A percentile compares a stretch with the other conserved stretches of the same genome.
Conservation (phyloP, 2,888 invertebrate genomes). For the Bhutanitis thaidina region DNA sequence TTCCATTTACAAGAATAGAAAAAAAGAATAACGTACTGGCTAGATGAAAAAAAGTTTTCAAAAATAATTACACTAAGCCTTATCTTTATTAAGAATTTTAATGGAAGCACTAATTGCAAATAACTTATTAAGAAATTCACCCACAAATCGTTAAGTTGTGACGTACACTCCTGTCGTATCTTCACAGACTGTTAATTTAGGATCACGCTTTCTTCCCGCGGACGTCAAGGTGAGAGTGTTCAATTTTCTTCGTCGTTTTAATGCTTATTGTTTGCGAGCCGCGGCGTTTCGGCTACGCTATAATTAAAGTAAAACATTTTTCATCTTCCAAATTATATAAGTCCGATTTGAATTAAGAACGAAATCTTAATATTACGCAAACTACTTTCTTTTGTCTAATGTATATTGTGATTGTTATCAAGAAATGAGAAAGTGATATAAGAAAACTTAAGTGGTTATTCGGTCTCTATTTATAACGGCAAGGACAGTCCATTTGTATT, state of each 20-base stretch:
- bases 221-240: constrained; percentile 12
- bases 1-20: too few species aligned
- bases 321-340: not conserved
- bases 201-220: constrained; percentile 65
- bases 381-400: not conserved
- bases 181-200: constrained; percentile 67
- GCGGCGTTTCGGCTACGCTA: not conserved
- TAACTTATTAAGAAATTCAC: constrained; percentile 16
- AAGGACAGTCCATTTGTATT: too few species aligned
- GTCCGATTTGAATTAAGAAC: not conserved
- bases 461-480: too few species aligned
- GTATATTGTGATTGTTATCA: constrained; percentile 2
- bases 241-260: constrained; percentile 7
- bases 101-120: constrained; percentile 7
- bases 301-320: constrained; percentile 4
- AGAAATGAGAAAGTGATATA: not conserved
- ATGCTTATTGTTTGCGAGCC: not conserved
- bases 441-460: too few species aligned
- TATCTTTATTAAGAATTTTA: not conserved
- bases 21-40: too few species aligned
- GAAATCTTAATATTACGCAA: not conserved
- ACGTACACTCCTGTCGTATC: constrained; percentile 16
- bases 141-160: not conserved
- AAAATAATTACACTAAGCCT: too few species aligned
- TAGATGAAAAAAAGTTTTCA: too few species aligned